A percentile compares a stretch with the other conserved stretches of the same genome.
Evolutionary conservation across 2,888 invertebrate genomes (phyloP).

Genomic region (Sarcophaga caerulescens): DNA sequence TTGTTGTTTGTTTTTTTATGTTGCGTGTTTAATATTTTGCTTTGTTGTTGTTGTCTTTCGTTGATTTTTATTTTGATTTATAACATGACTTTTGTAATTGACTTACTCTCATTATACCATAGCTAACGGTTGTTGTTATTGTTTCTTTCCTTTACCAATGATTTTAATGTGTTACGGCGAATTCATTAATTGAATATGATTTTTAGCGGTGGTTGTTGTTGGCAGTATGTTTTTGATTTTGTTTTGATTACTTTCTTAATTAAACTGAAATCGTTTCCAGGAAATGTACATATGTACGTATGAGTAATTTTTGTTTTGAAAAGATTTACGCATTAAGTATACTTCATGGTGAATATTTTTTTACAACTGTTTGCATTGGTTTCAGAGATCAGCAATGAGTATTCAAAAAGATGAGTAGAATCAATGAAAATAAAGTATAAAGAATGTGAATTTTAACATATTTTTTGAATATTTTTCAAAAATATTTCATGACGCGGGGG

Average conservation of each 20-base stretch:
- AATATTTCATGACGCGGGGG: no score
- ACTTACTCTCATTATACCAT: not conserved
- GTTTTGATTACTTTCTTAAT: not conserved
- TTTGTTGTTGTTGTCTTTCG: not conserved
- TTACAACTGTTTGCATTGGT: no score
- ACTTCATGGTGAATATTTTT: not conserved
- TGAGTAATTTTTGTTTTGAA: not conserved
- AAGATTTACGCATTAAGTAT: not conserved
- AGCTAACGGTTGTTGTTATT: not conserved
- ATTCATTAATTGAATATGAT: not conserved
- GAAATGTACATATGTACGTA: not conserved
- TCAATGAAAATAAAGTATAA: no score
- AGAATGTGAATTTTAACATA: no score
- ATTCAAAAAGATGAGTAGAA: no score
- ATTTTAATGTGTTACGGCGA: not conserved
- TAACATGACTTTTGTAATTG: not conserved
- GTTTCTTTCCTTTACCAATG: not conserved
- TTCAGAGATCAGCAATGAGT: no score
- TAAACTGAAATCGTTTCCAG: not conserved
- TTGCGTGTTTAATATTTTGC: conserved; percentile 9
- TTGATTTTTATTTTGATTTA: not conserved
- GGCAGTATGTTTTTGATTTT: not conserved
- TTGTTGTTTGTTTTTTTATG: conserved; percentile 7
- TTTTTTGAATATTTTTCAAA: no score
- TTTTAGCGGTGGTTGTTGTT: not conserved